Percentiles rank a stretch among this genome's conserved stretches.
These are phyloP conservation scores for Syrista parreyssii DNA, from an alignment of 2,888 invertebrate species.

Conservation along the genomic window DNA sequence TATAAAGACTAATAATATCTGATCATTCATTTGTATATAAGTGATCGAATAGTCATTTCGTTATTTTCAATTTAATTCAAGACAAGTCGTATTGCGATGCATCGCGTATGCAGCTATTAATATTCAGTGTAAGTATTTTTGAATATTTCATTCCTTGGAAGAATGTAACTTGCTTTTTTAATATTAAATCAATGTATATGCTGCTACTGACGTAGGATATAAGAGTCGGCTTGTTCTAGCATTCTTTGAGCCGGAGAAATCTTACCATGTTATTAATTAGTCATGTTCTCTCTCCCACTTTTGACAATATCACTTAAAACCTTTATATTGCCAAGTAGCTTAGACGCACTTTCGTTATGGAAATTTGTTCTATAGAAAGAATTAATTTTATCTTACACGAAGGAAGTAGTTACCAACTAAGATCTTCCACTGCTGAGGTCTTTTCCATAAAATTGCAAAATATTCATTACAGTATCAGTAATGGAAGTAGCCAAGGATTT, in stretches of 20 bases:
- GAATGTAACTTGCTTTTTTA: neutral
- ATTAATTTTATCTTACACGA: neutral
- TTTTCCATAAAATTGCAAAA: neutral
- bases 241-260: neutral
- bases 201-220: neutral
- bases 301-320: too few relatives aligned
- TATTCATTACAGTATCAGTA: neutral
- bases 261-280: too few relatives aligned
- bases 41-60: neutral
- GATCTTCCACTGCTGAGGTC: neutral
- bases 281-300: too few relatives aligned
- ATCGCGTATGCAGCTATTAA: neutral
- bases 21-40: neutral
- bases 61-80: neutral
- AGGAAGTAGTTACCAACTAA: neutral
- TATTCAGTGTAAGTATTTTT: neutral
- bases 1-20: neutral
- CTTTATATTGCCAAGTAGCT: too few relatives aligned
- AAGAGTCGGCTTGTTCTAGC: neutral
- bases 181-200: neutral
- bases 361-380: neutral
- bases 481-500: neutral
- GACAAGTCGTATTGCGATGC: neutral
- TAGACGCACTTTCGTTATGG: neutral
- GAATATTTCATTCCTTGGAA: neutral